Base-by-base conservation (phyloP, 2,797 vertebrate species). In the Cryptoblepharus egeriae region DNA sequence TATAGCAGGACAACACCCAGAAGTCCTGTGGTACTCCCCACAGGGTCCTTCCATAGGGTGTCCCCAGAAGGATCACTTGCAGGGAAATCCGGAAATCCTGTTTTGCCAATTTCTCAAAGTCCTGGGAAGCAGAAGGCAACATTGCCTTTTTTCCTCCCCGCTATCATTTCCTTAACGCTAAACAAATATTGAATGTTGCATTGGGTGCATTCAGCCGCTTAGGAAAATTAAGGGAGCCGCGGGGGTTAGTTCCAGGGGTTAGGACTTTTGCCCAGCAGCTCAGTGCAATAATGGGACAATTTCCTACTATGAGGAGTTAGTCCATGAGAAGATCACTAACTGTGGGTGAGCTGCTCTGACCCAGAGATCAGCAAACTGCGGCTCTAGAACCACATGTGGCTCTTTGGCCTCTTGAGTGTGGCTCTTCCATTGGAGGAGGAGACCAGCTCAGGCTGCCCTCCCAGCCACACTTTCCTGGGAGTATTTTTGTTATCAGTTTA, bases 121-220 rank as follows among this genome's bases (percentile, higher is more conserved):
- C 71, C 0, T 74, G 64, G 76, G n/a, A 1, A 4, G 68, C 26
- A 83, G 57, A 77, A 60, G 24, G 1, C 30, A 49, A 68, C 5
- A 39, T 10, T 2, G 64, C 42, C 5, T 74, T n/a, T 84, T 49
- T 55, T 32, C 58, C 63, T 52, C 49, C 15, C 12, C 49, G 76
- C 2, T 16, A 61, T 58, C 6, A 60, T 79, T 79, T 85, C 84
- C 84, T 85, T 26, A 45, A 15, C 55, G 61, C 35, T 13, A 61
- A 82, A 61, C 69, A 61, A 75, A 57, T 88, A 3, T 78, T 85
- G 85, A 67, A 57, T 77, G 0, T 57, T 82, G 68, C 60, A 69
- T 35, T 37, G 2, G 45, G 65, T 83, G 85, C 67, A 4, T 70
- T 24, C 79, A 45, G 24, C 58, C 67, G 30, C 37, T 77, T 78